Evolutionary conservation across 2,113 vertebrate species (phyloP).

Genomic region (Plecturocebus donacophilus): DNA sequence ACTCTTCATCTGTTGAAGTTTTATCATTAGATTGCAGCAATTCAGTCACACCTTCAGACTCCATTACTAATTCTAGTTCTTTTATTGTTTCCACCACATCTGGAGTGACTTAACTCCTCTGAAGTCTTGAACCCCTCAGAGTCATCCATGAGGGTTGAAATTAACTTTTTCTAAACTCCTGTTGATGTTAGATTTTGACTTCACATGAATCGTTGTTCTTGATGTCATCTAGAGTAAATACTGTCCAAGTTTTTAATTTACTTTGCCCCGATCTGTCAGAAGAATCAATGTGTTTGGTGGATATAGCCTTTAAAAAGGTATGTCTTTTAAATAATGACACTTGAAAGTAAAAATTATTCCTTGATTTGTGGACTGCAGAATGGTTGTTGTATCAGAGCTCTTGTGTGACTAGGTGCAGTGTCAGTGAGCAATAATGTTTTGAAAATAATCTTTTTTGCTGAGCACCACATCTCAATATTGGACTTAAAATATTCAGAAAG

Average conservation of each 20-base stretch:
- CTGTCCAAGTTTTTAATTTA: neutral
- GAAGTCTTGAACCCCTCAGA: neutral
- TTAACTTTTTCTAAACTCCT: neutral
- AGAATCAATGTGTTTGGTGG: neutral
- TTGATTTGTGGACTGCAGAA: neutral
- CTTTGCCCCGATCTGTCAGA: neutral
- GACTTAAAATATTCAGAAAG: neutral
- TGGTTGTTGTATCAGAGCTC: neutral
- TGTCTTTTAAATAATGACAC: neutral
- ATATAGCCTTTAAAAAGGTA: neutral
- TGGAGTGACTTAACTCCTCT: neutral
- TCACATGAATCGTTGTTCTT: neutral
- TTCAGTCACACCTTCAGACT: neutral
- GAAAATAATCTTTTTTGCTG: neutral
- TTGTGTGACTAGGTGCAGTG: neutral
- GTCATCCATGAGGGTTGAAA: neutral
- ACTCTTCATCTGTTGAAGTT: neutral
- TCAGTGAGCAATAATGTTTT: neutral
- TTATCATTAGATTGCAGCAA: neutral
- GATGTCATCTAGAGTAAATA: neutral
- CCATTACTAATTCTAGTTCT: neutral
- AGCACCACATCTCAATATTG: neutral
- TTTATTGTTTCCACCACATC: neutral
- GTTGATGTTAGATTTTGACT: neutral
- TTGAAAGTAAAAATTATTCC: neutral